Evolutionary conservation across 2,797 vertebrate genomes (phyloP).

Genomic region (Pempheris klunzingeri): DNA sequence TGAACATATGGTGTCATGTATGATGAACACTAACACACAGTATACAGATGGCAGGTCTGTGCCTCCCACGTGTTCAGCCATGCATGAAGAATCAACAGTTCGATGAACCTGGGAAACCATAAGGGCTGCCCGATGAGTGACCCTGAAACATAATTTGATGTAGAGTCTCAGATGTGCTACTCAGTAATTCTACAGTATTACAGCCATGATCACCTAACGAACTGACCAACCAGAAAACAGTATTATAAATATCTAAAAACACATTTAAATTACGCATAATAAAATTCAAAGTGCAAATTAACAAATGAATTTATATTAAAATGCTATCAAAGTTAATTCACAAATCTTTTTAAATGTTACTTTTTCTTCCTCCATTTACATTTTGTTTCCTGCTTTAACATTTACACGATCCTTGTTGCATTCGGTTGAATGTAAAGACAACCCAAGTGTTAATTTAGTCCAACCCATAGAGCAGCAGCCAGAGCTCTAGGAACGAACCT

Average conservation of each 20-base stretch:
- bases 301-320: no score
- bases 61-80: background rate
- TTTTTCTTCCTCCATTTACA: no score
- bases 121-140: background rate
- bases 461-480: no score
- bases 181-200: background rate
- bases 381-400: background rate
- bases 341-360: no score
- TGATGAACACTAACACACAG: background rate
- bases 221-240: background rate
- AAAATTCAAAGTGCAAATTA: no score
- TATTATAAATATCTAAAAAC: no score
- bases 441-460: no score
- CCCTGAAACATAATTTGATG: background rate
- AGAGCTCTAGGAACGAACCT: no score
- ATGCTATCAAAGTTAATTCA: no score
- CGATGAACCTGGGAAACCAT: background rate
- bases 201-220: background rate
- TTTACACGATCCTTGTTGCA: background rate
- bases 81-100: background rate
- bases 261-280: no score
- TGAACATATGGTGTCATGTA: background rate
- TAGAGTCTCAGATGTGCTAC: background rate
- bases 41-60: background rate
- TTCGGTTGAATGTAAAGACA: background rate